Evolutionary conservation across 2,888 invertebrate genomes (phyloP).

Genomic region (Hymenopus coronatus): DNA sequence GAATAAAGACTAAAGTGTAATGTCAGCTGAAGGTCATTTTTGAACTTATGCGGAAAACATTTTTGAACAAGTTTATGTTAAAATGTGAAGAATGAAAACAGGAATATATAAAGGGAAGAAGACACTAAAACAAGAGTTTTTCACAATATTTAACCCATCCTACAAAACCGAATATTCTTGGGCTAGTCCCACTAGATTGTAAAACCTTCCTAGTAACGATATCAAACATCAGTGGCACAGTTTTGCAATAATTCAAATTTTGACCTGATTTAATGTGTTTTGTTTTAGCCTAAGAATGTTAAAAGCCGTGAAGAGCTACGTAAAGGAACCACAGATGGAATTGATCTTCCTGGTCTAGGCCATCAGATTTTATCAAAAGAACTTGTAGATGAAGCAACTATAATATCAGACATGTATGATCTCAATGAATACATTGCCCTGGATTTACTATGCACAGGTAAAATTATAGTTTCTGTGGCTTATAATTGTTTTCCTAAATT

Average conservation of each 20-base stretch:
- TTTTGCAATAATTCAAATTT: background rate
- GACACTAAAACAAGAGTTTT: no score
- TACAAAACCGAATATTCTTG: no score
- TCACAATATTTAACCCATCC: no score
- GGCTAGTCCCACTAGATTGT: no score
- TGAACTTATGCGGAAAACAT: no score
- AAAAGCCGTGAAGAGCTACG: conserved; percentile 77
- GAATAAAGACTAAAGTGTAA: no score
- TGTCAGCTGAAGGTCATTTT: no score
- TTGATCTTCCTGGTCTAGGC: conserved; percentile 69
- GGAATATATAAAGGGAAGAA: no score
- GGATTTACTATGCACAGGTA: conserved; percentile 79
- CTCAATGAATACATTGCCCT: conserved; percentile 87
- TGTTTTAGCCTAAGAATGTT: conserved; percentile 70
- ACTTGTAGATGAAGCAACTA: conserved; percentile 88
- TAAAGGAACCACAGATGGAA: conserved; percentile 75
- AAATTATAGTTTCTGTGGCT: conserved; percentile 11
- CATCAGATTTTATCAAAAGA: conserved; percentile 76
- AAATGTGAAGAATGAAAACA: no score
- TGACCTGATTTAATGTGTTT: conserved; percentile 28
- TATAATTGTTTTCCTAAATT: no score
- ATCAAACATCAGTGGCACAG: conserved; percentile 24
- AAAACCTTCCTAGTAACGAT: no score
- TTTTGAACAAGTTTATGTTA: no score
- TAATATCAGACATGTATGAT: conserved; percentile 92